Conservation (phyloP, 2,888 invertebrate species). For the Meandrusa payeni region DNA sequence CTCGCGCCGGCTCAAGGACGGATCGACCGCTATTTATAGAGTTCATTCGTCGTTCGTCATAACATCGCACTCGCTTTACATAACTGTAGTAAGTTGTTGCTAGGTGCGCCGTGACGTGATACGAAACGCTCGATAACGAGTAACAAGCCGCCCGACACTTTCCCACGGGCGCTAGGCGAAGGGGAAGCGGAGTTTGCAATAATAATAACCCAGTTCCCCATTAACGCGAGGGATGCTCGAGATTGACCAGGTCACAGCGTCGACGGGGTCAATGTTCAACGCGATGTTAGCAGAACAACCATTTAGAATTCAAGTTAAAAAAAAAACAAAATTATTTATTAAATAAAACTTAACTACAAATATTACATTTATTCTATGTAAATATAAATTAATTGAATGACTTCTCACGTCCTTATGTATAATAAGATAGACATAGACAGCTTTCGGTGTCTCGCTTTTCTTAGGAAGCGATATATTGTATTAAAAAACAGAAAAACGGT, state of each 20-base stretch:
- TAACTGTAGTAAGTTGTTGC: constrained; percentile 57
- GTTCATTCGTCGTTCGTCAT: constrained; percentile 70
- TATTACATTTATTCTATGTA: too few relatives aligned
- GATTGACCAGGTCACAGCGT: constrained; percentile 34
- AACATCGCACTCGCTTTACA: constrained; percentile 68
- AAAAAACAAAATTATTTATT: too few relatives aligned
- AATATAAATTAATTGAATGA: too few relatives aligned
- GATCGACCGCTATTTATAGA: constrained; percentile 77
- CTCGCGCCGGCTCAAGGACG: constrained; percentile 75
- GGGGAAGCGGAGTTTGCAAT: constrained; percentile 41
- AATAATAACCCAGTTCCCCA: constrained; percentile 55
- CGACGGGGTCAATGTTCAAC: constrained; percentile 30
- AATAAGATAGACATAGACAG: too few relatives aligned
- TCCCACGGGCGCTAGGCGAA: constrained; percentile 51
- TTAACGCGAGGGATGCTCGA: constrained; percentile 41
- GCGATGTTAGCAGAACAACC: neutral
- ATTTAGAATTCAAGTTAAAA: constrained; percentile 20
- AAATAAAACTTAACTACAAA: too few relatives aligned
- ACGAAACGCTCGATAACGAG: constrained; percentile 31
- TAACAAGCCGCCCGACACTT: constrained; percentile 43
- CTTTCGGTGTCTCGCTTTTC: too few relatives aligned
- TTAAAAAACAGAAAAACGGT: too few relatives aligned
- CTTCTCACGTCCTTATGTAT: too few relatives aligned
- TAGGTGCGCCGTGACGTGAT: constrained; percentile 61
- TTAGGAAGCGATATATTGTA: too few relatives aligned